Evolutionary conservation across 2,888 invertebrate species (phyloP).

Genomic region (Terebella lapidaria): DNA sequence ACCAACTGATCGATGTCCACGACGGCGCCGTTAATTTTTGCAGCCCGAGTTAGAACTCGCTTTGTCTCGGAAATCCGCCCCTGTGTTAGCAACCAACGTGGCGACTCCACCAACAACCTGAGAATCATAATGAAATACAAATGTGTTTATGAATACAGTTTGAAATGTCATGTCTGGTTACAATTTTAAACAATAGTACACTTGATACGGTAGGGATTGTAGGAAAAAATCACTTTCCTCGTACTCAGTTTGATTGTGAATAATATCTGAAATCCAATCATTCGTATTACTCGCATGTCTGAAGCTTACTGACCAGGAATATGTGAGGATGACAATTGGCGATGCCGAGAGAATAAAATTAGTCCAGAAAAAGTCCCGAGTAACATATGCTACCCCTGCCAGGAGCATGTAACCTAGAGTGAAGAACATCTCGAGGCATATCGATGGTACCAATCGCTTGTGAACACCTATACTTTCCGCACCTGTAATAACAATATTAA

Average conservation of each 20-base stretch:
- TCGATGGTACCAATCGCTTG: background rate
- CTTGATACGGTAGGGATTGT: too few species aligned
- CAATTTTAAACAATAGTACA: too few species aligned
- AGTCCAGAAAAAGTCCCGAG: background rate
- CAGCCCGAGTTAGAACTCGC: background rate
- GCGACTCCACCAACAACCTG: conserved; percentile 5
- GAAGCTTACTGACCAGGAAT: background rate
- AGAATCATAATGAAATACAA: background rate
- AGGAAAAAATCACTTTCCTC: too few species aligned
- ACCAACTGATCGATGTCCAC: too few species aligned
- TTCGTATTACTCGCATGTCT: too few species aligned
- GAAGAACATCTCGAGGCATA: background rate
- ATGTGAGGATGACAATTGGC: background rate
- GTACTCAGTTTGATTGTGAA: too few species aligned
- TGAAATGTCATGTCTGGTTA: too few species aligned
- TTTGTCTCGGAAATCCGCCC: background rate
- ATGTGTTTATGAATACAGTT: background rate
- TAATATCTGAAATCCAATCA: too few species aligned
- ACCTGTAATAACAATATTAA: background rate
- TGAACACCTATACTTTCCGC: background rate
- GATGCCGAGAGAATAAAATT: background rate
- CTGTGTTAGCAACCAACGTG: background rate
- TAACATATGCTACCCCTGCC: background rate
- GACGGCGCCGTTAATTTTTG: background rate
- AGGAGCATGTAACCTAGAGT: background rate